phyloP scores from a whole-genome alignment of 2,888 invertebrate species.

The Malthinus flaveolus region DNA sequence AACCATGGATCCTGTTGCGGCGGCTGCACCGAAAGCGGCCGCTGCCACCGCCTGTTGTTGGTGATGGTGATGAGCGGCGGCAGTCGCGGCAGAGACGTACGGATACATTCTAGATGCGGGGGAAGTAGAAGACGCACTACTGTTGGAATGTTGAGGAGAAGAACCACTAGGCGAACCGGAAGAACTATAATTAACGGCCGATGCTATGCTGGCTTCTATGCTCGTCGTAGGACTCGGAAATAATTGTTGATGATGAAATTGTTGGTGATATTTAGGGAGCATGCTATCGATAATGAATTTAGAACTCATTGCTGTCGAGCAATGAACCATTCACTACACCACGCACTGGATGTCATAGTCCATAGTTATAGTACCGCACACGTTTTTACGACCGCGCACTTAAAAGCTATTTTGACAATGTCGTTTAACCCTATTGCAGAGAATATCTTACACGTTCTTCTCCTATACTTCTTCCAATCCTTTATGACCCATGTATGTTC shows the following conservation, averaged over 20 bases:
- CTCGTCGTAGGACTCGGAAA: conserved; percentile 61
- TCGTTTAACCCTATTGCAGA: conserved; percentile 54
- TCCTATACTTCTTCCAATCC: conserved; percentile 76
- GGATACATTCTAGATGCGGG: conserved; percentile 87
- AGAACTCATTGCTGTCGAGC: conserved; percentile 81
- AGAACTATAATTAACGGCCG: conserved; percentile 63
- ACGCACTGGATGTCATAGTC: conserved; percentile 52
- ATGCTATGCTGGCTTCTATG: conserved; percentile 74
- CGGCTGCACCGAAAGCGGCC: conserved; percentile 63
- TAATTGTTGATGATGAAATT: conserved; percentile 72
- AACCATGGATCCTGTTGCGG: conserved; percentile 68
- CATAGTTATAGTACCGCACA: conserved; percentile 40
- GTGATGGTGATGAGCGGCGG: conserved; percentile 68
- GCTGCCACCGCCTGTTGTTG: conserved; percentile 72
- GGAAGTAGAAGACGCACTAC: conserved; percentile 62
- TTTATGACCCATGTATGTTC: conserved; percentile 84
- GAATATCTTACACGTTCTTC: conserved; percentile 61
- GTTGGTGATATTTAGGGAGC: conserved; percentile 92
- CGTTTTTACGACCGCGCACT: conserved; percentile 49
- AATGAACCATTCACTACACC: conserved; percentile 49
- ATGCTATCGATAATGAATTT: conserved; percentile 98
- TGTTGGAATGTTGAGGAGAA: conserved; percentile 66
- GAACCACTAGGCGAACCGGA: conserved; percentile 68
- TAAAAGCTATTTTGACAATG: conserved; percentile 46
- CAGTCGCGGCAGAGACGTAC: conserved; percentile 74